These are phyloP conservation scores for Cryptocephalus primarius DNA, from an alignment of 2,888 invertebrate species.

Conservation along the genomic window DNA sequence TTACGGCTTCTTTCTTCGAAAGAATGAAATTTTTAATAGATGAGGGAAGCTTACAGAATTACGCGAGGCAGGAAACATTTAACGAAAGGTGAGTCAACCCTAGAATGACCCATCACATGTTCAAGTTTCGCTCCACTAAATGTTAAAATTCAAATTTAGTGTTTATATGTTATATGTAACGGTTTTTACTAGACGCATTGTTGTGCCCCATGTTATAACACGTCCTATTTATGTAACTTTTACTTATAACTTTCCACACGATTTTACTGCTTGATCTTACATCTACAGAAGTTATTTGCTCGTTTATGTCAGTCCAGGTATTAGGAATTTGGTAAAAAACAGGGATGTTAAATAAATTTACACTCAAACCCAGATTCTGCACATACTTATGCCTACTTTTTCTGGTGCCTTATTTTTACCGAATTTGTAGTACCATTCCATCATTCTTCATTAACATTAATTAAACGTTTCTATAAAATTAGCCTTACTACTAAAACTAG, in stretches of 20 bases:
- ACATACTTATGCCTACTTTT: no score
- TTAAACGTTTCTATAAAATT: no score
- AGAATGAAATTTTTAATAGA: slow-evolving; percentile 97
- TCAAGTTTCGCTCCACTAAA: neutral
- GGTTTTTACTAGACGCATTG: slow-evolving; percentile 47
- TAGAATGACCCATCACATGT: neutral
- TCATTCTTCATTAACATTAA: no score
- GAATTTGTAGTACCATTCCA: no score
- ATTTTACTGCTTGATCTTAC: neutral
- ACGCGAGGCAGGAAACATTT: slow-evolving; percentile 90
- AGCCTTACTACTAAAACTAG: neutral
- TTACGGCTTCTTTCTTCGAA: slow-evolving; percentile 96
- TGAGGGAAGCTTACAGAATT: slow-evolving; percentile 95
- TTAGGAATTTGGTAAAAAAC: no score
- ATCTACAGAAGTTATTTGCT: no score
- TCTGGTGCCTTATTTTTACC: no score
- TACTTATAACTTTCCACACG: slow-evolving; percentile 11
- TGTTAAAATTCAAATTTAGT: slow-evolving; percentile 11
- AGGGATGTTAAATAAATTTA: no score
- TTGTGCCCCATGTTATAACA: slow-evolving; percentile 70
- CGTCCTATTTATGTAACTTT: slow-evolving; percentile 37
- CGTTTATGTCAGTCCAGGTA: no score
- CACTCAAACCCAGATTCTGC: no score
- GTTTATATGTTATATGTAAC: slow-evolving; percentile 26
- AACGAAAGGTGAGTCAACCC: slow-evolving; percentile 75